Percentiles rank a stretch among this genome's conserved stretches.
Conservation (phyloP, 2,888 invertebrate genomes). For the Noctua comes region DNA sequence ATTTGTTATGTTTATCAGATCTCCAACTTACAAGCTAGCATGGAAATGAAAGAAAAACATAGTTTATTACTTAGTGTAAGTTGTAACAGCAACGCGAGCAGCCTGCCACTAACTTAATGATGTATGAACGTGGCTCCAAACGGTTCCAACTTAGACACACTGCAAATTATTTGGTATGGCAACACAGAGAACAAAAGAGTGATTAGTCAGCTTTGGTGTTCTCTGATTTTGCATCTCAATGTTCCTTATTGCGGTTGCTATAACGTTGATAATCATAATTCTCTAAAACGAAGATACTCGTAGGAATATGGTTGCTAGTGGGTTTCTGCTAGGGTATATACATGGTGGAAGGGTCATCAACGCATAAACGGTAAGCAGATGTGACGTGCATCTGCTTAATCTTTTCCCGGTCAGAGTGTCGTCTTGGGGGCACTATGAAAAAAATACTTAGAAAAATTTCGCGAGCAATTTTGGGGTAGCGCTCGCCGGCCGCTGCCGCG, state of each 20-base stretch:
- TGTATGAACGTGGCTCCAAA: conserved; percentile 31
- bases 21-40: neutral
- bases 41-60: conserved; percentile 48
- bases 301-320: neutral
- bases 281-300: neutral
- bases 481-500: no score
- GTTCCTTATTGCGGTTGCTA: neutral
- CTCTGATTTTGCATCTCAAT: neutral
- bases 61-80: conserved; percentile 50
- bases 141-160: neutral
- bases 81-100: conserved; percentile 40
- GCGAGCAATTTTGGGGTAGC: no score
- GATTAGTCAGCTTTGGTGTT: conserved; percentile 4
- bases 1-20: conserved; percentile 35
- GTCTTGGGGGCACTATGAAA: no score
- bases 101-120: conserved; percentile 45
- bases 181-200: conserved; percentile 7
- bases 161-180: conserved; percentile 6
- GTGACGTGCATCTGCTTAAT: no score
- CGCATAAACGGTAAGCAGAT: no score
- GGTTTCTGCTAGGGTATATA: neutral
- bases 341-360: neutral
- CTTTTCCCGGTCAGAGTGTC: no score
- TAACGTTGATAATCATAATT: neutral
- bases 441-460: no score